A percentile compares a stretch with the other conserved stretches of the same genome.
Evolutionary conservation across 2,888 invertebrate species (phyloP).

Genomic region (Cheilosia vulpina): DNA sequence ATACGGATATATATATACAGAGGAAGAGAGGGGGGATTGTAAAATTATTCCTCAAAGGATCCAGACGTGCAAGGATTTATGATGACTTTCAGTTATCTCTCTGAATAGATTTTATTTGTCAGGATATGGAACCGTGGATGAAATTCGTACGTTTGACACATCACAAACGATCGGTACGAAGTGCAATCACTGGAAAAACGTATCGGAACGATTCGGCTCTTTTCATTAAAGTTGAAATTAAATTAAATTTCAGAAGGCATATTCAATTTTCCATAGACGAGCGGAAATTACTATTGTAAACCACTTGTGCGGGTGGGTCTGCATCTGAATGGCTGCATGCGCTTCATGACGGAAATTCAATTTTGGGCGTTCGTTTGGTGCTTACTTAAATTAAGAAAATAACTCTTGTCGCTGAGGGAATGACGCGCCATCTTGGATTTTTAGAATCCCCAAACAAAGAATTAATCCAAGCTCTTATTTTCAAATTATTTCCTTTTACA

Average conservation of each 20-base stretch:
- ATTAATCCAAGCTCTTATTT: too few species aligned
- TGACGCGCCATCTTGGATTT: too few species aligned
- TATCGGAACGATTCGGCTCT: conserved; percentile 31
- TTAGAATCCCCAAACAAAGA: too few species aligned
- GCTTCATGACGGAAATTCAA: too few species aligned
- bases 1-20: neutral
- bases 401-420: too few species aligned
- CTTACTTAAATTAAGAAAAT: too few species aligned
- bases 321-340: neutral
- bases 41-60: conserved; percentile 61
- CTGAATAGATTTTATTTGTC: conserved; percentile 62
- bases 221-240: conserved; percentile 60
- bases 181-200: conserved; percentile 55
- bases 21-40: conserved; percentile 33
- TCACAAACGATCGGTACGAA: conserved; percentile 20
- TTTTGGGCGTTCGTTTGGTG: too few species aligned
- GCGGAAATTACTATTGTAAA: conserved; percentile 3
- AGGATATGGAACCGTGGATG: neutral
- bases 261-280: neutral
- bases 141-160: conserved; percentile 18
- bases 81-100: conserved; percentile 71
- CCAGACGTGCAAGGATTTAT: conserved; percentile 64
- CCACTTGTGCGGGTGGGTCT: neutral
- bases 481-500: too few species aligned
- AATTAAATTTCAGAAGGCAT: conserved; percentile 46